These are phyloP conservation scores for Phlogophora meticulosa DNA, from an alignment of 2,888 invertebrate species.

Conservation along the genomic window DNA sequence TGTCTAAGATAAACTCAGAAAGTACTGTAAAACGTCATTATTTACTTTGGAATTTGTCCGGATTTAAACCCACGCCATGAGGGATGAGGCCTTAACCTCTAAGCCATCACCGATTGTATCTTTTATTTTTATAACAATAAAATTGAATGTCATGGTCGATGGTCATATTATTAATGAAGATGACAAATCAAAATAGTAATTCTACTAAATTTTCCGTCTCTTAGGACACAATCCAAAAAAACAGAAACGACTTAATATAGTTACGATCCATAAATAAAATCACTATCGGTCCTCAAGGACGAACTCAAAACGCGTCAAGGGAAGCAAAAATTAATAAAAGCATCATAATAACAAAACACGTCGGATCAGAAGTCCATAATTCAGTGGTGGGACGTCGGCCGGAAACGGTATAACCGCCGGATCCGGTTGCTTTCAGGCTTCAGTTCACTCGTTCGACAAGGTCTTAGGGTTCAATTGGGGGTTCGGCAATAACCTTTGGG, in stretches of 20 bases:
- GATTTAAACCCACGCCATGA: too few species aligned
- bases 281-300: constrained; percentile 34
- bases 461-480: constrained; percentile 61
- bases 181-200: neutral
- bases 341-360: constrained; percentile 73
- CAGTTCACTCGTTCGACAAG: constrained; percentile 53
- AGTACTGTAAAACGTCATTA: too few species aligned
- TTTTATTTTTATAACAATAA: neutral
- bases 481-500: constrained; percentile 32
- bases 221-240: neutral
- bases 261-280: constrained; percentile 43
- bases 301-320: constrained; percentile 43
- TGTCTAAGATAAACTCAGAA: too few species aligned
- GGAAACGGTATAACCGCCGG: constrained; percentile 78
- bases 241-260: constrained; percentile 11
- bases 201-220: neutral
- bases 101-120: neutral
- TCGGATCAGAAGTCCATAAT: constrained; percentile 75
- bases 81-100: too few species aligned
- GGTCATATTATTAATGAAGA: neutral
- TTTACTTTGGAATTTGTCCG: too few species aligned
- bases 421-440: constrained; percentile 72
- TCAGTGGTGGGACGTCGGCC: constrained; percentile 74
- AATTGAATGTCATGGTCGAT: constrained; percentile 1
- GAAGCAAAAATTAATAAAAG: constrained; percentile 66